phyloP scores from a whole-genome alignment of 2,797 vertebrate genomes.

The Jordanella pulchra region DNA sequence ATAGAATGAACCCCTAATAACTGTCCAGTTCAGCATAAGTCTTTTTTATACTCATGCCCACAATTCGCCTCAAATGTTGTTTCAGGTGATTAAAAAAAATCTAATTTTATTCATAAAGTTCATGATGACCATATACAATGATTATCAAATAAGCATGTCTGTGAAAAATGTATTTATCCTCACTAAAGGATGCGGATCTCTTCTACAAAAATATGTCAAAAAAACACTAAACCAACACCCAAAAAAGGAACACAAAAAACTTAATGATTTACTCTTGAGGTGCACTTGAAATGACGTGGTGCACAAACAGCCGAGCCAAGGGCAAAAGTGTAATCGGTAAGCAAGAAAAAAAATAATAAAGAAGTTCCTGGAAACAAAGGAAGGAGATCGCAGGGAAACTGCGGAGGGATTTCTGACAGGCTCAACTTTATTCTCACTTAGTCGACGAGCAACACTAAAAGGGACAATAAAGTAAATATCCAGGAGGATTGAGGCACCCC shows the following conservation, averaged over 20 bases:
- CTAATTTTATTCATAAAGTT: too few species aligned
- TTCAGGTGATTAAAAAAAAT: too few species aligned
- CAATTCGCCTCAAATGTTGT: too few species aligned
- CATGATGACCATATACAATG: not conserved
- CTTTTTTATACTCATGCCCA: too few species aligned
- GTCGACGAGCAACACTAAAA: not conserved
- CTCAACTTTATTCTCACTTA: conserved; percentile 20
- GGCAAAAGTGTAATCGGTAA: conserved; percentile 50
- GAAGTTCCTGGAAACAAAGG: conserved; percentile 57
- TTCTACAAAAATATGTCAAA: not conserved
- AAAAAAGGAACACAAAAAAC: not conserved
- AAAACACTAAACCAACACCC: not conserved
- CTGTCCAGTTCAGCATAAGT: not conserved
- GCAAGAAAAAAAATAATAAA: conserved; percentile 16
- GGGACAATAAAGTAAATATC: not conserved
- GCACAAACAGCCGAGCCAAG: conserved; percentile 38
- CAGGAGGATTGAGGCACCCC: conserved; percentile 4
- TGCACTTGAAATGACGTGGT: conserved; percentile 41
- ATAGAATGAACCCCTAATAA: not conserved
- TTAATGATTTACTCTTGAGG: conserved; percentile 35
- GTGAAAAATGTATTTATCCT: not conserved
- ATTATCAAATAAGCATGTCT: not conserved
- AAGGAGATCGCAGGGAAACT: conserved; percentile 38
- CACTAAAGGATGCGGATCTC: not conserved
- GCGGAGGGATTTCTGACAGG: conserved; percentile 29